phyloP scores from a whole-genome alignment of 2,888 invertebrate species.

The Schizaphis graminum region DNA sequence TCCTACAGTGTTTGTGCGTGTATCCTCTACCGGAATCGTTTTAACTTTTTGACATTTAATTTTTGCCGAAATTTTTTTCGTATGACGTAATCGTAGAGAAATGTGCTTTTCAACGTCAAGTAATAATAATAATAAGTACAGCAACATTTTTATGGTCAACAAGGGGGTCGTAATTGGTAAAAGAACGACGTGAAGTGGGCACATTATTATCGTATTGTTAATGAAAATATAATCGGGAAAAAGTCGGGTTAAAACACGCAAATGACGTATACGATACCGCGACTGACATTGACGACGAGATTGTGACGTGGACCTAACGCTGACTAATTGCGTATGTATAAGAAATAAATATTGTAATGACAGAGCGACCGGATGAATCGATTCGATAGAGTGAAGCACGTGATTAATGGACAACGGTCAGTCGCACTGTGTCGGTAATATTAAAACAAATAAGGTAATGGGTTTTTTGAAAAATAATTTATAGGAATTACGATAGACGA shows the following conservation, averaged over 20 bases:
- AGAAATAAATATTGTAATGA: background rate
- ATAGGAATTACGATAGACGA: background rate
- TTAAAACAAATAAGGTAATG: background rate
- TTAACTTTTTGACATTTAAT: constrained; percentile 13
- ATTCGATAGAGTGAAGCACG: background rate
- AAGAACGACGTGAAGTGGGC: background rate
- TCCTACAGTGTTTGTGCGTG: background rate
- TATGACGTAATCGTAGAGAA: background rate
- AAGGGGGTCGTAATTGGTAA: background rate
- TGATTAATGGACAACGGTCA: background rate
- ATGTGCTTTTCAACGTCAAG: background rate
- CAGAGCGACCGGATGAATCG: background rate
- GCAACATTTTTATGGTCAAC: background rate
- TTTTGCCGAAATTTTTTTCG: background rate
- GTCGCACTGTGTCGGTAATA: background rate
- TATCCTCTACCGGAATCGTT: background rate
- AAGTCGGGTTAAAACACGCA: background rate
- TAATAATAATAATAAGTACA: background rate
- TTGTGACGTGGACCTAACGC: background rate
- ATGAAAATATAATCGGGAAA: background rate
- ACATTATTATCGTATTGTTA: background rate
- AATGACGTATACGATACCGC: background rate
- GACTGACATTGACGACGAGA: background rate
- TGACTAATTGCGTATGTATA: background rate
- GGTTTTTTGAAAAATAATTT: background rate